phyloP scores from a whole-genome alignment of 2,888 invertebrate genomes.

The Heterodera filipjevi region DNA sequence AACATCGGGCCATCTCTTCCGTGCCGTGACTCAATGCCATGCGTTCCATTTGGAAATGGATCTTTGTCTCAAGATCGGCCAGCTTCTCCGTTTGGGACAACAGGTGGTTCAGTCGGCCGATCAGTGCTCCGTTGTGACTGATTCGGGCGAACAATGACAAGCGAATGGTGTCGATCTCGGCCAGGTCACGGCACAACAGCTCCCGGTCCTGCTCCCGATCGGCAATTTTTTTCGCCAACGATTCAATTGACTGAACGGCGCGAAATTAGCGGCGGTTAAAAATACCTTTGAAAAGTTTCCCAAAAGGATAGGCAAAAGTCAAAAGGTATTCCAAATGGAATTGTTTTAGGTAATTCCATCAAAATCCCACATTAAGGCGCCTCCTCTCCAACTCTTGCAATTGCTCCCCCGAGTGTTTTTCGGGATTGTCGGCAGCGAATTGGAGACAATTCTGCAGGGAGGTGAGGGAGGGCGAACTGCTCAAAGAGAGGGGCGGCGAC shows the following conservation, averaged over 20 bases:
- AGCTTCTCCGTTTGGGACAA: constrained; percentile 15
- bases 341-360: not conserved
- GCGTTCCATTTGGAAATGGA: constrained; percentile 19
- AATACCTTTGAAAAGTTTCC: not conserved
- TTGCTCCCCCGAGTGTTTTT: constrained; percentile 28
- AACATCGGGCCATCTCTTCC: not conserved
- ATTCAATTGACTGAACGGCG: constrained; percentile 25
- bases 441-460: constrained; percentile 29
- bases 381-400: constrained; percentile 25
- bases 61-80: constrained; percentile 21
- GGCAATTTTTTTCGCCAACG: constrained; percentile 14
- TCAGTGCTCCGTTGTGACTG: constrained; percentile 8
- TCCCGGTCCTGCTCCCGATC: constrained; percentile 31
- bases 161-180: constrained; percentile 20
- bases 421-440: constrained; percentile 28
- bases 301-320: not conserved
- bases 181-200: constrained; percentile 16
- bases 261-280: not conserved
- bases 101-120: constrained; percentile 8
- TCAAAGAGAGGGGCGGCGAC: constrained; percentile 19
- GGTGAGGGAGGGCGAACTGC: constrained; percentile 28
- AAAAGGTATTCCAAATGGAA: not conserved
- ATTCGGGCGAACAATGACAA: constrained; percentile 17
- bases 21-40: not conserved
- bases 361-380: not conserved